These are phyloP conservation scores for Zaprionus camerounensis DNA, from an alignment of 1,140 invertebrate species.

Conservation along the genomic window DNA sequence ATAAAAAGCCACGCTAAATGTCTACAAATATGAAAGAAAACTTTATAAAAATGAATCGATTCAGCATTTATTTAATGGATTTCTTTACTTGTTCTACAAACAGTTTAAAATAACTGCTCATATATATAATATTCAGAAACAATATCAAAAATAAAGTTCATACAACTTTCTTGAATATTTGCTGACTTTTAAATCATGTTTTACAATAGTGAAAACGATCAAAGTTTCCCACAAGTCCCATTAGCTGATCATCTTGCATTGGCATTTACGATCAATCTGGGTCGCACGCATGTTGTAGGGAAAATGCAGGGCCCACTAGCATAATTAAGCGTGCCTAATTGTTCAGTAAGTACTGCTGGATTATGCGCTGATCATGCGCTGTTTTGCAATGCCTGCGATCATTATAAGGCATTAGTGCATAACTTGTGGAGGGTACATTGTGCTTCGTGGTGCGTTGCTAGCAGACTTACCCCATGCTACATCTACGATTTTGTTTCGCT, in stretches of 20 bases:
- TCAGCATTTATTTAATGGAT: no score
- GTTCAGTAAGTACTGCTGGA: not conserved
- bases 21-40: no score
- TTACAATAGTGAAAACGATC: not conserved
- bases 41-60: no score
- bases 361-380: constrained; percentile 6
- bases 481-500: constrained; percentile 29
- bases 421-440: not conserved
- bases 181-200: not conserved
- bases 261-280: not conserved
- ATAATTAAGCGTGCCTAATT: constrained; percentile 3
- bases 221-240: not conserved
- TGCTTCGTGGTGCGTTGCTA: constrained; percentile 3
- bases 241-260: not conserved
- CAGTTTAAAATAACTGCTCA: no score
- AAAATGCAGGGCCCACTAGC: not conserved
- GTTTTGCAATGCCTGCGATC: not conserved
- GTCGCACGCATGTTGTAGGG: constrained; percentile 2
- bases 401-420: not conserved
- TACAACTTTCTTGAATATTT: no score
- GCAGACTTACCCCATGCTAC: not conserved
- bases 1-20: no score
- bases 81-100: no score
- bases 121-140: no score
- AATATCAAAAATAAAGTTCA: no score